Base-by-base conservation (phyloP, 2,888 invertebrate genomes). In the Microplitis deprimator region DNA sequence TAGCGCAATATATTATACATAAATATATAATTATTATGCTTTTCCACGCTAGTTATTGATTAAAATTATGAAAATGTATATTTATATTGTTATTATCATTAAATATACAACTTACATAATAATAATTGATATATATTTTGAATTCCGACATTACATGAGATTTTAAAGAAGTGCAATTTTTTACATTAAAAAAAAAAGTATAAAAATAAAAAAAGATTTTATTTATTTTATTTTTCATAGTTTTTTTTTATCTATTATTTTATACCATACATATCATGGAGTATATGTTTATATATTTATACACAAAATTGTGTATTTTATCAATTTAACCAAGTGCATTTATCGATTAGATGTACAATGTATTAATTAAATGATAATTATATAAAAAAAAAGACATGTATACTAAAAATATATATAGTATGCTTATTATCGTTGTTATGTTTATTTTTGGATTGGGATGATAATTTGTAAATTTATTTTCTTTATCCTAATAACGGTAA, bases 231-330 rank as follows among this genome's bases (percentile, higher is more conserved):
- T 50, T 50, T 50, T 50, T 50, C 50, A 50, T 13, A 13, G 8
- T 50, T 50, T 50, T 50, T 41, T 50, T 50, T 50, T 50, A 50
- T 50, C 13, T 50, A 50, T 50, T 50, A 50, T 50, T 50, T 50
- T 50, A 50, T 50, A 50, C 50, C 50, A 50, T 50, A 50, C 50
- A 50, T 50, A 50, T 50, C 50, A 50, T 50, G 50, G 50, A 50
- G 50, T 13, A 13, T 50, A 50, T 50, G 29, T 29, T 29, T 29
- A 29, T 29, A 29, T 29, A 29, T 29, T 29, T 29, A 29, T 29
- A 29, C 29, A 29, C 29, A 29, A 29, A 3, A 29, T 29, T 29
- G 29, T 29, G 4, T 29, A 50, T 50, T 13, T 50, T 50, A 50
- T 50, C 4, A 2, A 50, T 50, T 50, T 50, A 50, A 13, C 50